Conservation (phyloP, 2,113 vertebrate genomes). For the Tauraco erythrolophus region DNA sequence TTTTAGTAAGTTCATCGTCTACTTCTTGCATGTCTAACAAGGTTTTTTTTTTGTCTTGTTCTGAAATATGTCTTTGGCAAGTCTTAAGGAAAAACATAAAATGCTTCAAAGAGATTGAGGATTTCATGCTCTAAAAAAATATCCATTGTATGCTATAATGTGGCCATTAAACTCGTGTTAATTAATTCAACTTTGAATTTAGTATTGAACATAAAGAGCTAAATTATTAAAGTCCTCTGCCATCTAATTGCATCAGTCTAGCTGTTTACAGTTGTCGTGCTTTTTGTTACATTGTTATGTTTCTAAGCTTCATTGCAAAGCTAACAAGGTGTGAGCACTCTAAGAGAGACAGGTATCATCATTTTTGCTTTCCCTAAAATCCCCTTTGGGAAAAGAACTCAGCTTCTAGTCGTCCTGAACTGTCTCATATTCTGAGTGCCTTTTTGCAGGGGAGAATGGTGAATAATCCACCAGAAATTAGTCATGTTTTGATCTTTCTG, state of each 20-base stretch:
- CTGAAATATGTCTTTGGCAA: neutral
- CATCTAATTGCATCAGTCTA: neutral
- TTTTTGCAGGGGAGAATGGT: neutral
- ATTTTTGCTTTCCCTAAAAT: neutral
- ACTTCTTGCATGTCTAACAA: neutral
- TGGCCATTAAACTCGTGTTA: neutral
- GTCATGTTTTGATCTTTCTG: neutral
- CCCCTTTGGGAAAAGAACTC: neutral
- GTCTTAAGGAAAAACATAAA: neutral
- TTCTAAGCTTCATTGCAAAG: neutral
- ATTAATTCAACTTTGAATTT: neutral
- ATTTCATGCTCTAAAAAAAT: neutral
- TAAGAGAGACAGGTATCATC: accelerated
- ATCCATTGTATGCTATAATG: neutral
- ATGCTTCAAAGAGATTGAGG: accelerated
- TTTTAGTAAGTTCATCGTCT: neutral
- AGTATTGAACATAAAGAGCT: neutral
- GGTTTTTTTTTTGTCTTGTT: neutral
- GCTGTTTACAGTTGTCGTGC: neutral
- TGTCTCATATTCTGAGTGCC: neutral
- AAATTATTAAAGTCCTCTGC: neutral
- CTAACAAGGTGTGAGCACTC: neutral
- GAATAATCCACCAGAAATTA: neutral
- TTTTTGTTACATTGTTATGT: neutral
- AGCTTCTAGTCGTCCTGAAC: neutral